These are phyloP conservation scores for Tribolium madens DNA, from an alignment of 1,140 invertebrate species.

Conservation along the genomic window DNA sequence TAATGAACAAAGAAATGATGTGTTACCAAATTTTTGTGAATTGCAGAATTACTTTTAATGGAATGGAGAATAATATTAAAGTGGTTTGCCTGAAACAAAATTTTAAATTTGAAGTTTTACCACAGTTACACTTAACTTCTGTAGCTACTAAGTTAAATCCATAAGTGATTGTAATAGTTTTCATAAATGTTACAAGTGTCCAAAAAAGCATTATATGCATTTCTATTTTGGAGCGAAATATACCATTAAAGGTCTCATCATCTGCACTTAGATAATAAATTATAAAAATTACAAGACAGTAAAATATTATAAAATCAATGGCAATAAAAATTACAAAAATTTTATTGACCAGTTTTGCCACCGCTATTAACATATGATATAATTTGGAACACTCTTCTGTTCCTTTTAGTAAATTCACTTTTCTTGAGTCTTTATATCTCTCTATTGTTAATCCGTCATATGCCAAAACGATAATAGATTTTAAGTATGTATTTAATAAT, in stretches of 20 bases:
- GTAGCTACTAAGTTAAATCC: neutral
- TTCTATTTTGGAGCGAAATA: neutral
- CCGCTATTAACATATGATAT: neutral
- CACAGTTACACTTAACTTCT: neutral
- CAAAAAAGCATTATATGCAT: neutral
- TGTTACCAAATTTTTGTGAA: neutral
- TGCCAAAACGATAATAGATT: neutral
- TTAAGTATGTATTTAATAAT: slow-evolving; percentile 3
- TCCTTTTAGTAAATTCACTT: neutral
- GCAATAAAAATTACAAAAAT: neutral
- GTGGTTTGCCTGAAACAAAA: neutral
- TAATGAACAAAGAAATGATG: neutral
- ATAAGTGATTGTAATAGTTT: neutral
- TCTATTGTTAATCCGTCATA: neutral
- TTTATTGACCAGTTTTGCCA: neutral
- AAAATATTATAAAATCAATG: neutral
- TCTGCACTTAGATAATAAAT: neutral
- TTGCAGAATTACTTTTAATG: neutral
- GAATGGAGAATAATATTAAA: neutral
- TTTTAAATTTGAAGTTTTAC: neutral
- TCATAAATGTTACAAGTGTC: neutral
- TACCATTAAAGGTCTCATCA: neutral
- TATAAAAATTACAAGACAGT: neutral
- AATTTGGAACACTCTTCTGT: neutral
- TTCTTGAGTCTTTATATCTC: neutral